These are phyloP conservation scores for Diuraphis noxia DNA, from an alignment of 1,140 invertebrate species.

Conservation along the genomic window DNA sequence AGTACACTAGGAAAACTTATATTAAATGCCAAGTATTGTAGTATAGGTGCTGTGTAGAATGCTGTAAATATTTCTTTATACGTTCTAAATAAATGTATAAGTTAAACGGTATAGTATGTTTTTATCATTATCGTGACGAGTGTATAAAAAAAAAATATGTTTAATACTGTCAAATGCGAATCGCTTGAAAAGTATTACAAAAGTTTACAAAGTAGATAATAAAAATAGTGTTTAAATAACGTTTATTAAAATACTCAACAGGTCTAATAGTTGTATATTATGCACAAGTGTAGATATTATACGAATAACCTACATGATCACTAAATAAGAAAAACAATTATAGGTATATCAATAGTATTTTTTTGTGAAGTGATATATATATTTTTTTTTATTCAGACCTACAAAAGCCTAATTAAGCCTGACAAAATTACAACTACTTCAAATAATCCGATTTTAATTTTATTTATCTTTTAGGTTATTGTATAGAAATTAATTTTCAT, in stretches of 20 bases:
- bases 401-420: neutral
- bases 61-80: neutral
- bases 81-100: neutral
- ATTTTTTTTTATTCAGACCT: neutral
- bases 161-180: neutral
- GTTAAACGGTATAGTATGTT: neutral
- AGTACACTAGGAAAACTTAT: neutral
- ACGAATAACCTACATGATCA: neutral
- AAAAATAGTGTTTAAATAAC: neutral
- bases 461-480: neutral
- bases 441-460: neutral
- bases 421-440: conserved; percentile 1
- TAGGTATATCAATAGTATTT: neutral
- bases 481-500: neutral
- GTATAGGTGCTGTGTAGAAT: neutral
- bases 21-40: neutral
- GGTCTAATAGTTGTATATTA: neutral
- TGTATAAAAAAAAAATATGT: neutral
- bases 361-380: neutral
- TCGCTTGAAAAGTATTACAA: neutral
- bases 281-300: neutral
- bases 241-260: neutral
- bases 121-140: neutral
- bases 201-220: neutral
- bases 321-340: neutral